phyloP scores from a whole-genome alignment of 1,140 invertebrate genomes.

The Neocloeon triangulifer region DNA sequence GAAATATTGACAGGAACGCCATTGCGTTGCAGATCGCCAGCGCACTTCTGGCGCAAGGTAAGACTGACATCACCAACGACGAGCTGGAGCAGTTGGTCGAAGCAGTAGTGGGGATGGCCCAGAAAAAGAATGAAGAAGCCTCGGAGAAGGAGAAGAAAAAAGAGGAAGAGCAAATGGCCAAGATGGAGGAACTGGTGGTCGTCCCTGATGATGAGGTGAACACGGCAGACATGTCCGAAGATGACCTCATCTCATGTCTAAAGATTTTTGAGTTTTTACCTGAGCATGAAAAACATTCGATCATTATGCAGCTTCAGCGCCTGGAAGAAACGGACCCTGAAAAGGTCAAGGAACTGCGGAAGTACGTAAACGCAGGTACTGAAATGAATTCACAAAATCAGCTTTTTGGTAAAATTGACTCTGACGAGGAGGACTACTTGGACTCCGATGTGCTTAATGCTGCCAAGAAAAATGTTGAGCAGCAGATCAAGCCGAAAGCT shows the following conservation, averaged over 20 bases:
- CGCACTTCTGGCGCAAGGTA: conserved; percentile 47
- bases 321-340: conserved; percentile 42
- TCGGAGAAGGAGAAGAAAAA: conserved; percentile 23
- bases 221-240: conserved; percentile 50
- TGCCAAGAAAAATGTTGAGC: no score
- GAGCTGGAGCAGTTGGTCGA: conserved; percentile 54
- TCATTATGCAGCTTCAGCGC: conserved; percentile 55
- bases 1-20: conserved; percentile 39
- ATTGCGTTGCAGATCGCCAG: conserved; percentile 55
- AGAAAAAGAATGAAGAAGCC: no score
- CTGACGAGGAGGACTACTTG: no score
- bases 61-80: conserved; percentile 47
- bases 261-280: conserved; percentile 58
- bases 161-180: conserved; percentile 2
- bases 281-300: conserved; percentile 48
- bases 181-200: not conserved
- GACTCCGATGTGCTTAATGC: no score
- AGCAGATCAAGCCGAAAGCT: no score
- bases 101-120: conserved; percentile 44
- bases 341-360: conserved; percentile 41
- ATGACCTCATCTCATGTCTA: conserved; percentile 44
- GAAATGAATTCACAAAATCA: no score
- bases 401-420: no score
- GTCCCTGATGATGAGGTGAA: conserved; percentile 10
- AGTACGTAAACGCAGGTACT: conserved; percentile 43